Percentiles rank a stretch among this genome's conserved stretches.
These are phyloP conservation scores for Malurus splendens DNA, from an alignment of 2,797 vertebrate species.

Conservation along the genomic window DNA sequence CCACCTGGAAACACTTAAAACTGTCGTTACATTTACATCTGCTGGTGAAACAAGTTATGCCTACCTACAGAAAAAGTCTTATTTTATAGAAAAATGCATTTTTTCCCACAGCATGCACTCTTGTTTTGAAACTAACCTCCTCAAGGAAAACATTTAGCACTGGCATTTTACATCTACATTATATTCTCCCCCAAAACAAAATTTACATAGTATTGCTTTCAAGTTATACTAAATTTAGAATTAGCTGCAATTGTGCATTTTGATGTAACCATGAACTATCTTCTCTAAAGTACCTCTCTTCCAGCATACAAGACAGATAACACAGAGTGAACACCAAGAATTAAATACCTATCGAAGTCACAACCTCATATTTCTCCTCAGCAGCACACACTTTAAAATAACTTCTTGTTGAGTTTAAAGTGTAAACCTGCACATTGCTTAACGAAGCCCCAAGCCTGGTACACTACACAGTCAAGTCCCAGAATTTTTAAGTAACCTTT, in stretches of 20 bases:
- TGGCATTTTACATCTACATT: background rate
- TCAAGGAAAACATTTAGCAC: background rate
- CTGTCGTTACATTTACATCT: background rate
- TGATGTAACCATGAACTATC: background rate
- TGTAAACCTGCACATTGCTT: background rate
- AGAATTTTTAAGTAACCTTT: accelerated
- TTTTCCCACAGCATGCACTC: accelerated
- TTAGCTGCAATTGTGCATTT: background rate
- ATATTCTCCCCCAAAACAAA: background rate
- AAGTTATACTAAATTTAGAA: background rate
- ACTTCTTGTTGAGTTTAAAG: background rate
- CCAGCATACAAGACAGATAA: accelerated
- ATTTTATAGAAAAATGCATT: background rate
- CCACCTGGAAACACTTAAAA: background rate
- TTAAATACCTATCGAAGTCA: accelerated
- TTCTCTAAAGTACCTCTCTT: background rate
- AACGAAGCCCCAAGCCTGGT: background rate
- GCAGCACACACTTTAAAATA: background rate
- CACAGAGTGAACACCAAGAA: background rate
- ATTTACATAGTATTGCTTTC: background rate
- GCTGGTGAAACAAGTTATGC: background rate
- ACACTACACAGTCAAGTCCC: background rate
- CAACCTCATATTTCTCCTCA: background rate
- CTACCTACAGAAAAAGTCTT: accelerated
- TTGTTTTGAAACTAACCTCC: background rate